A percentile compares a stretch with the other conserved stretches of the same genome.
Conservation (phyloP, 2,113 vertebrate genomes). For the Athene cunicularia region DNA sequence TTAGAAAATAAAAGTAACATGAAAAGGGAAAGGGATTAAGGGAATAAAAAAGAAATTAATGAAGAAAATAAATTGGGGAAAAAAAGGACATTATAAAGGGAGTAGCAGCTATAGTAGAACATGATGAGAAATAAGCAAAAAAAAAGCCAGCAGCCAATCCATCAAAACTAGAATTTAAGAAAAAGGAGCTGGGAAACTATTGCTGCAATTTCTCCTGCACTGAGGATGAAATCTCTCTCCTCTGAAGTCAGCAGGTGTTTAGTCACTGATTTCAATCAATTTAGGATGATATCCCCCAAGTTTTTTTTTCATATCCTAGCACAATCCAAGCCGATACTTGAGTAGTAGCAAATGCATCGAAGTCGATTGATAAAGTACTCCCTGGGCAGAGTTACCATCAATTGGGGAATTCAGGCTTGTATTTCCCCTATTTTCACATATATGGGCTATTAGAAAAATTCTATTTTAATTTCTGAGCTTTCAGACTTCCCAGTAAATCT, state of each 20-base stretch:
- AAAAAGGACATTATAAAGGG: not conserved
- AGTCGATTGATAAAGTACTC: not conserved
- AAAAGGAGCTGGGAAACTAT: not conserved
- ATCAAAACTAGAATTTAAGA: not conserved
- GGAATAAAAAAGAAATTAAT: not conserved
- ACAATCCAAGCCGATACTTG: not conserved
- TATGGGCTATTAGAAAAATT: not conserved
- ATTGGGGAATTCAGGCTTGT: not conserved
- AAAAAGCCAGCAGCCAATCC: not conserved
- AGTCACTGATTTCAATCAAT: not conserved
- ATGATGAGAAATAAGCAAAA: not conserved
- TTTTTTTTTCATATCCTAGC: not conserved
- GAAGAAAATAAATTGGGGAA: not conserved
- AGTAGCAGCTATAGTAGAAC: not conserved
- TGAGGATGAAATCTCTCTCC: not conserved
- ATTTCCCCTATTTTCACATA: not conserved
- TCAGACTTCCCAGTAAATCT: not conserved
- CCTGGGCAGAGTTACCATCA: not conserved
- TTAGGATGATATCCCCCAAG: not conserved
- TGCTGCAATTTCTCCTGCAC: not conserved
- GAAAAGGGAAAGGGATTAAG: not conserved
- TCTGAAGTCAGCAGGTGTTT: not conserved
- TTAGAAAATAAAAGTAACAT: not conserved
- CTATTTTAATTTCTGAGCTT: constrained; percentile 5
- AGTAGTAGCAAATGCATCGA: not conserved